phyloP scores from a whole-genome alignment of 2,888 invertebrate species.

The Rhodophaea formosa region DNA sequence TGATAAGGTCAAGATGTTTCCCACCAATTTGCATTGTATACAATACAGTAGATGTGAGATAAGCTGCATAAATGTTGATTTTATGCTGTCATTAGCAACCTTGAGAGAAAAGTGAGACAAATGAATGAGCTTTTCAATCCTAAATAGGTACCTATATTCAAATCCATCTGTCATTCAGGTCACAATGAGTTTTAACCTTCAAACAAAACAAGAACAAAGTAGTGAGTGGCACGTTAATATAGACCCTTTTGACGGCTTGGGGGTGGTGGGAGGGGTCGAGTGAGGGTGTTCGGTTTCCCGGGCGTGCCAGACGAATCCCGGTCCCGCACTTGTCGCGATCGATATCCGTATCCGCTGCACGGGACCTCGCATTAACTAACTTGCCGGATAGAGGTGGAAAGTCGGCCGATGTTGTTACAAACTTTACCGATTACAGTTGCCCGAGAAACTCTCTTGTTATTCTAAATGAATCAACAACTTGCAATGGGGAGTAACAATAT shows the following conservation, averaged over 20 bases:
- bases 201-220: conserved; percentile 79
- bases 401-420: conserved; percentile 74
- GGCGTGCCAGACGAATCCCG: conserved; percentile 74
- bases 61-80: neutral
- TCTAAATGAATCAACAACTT: conserved; percentile 61
- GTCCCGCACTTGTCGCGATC: conserved; percentile 73
- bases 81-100: neutral
- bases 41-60: neutral
- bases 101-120: neutral
- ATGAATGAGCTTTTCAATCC: neutral
- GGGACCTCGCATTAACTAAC: conserved; percentile 75
- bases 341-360: conserved; percentile 72
- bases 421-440: conserved; percentile 74
- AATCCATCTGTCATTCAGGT: conserved; percentile 50
- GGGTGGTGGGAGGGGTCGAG: conserved; percentile 37
- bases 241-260: conserved; percentile 54
- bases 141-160: conserved; percentile 20
- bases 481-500: conserved; percentile 37
- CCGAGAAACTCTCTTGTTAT: conserved; percentile 55
- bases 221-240: conserved; percentile 66
- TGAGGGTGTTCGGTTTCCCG: conserved; percentile 54
- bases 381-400: conserved; percentile 66
- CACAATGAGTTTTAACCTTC: conserved; percentile 76
- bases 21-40: neutral
- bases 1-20: conserved; percentile 4